A percentile compares a stretch with the other conserved stretches of the same genome.
phyloP scores from a whole-genome alignment of 2,888 invertebrate genomes.

The Pteria penguin region DNA sequence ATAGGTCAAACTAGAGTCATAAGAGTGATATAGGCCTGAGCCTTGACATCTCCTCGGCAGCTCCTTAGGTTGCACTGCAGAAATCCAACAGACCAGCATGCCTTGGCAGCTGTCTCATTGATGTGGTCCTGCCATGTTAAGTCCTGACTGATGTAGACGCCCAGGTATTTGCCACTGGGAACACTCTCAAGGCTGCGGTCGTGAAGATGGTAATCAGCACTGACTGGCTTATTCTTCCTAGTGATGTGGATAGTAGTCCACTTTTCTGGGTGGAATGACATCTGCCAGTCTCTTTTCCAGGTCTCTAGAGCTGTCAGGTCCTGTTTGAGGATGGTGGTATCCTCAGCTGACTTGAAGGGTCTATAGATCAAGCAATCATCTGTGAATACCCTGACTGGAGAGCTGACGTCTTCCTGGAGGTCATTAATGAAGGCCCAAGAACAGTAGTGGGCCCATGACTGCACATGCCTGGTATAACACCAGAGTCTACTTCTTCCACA shows the following conservation, averaged over 20 bases:
- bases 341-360: not conserved
- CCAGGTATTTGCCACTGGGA: no score
- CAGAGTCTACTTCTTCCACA: no score
- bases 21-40: slow-evolving; percentile 2
- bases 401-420: not conserved
- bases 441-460: no score
- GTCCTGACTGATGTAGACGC: not conserved
- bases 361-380: not conserved
- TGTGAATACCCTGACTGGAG: not conserved
- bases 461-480: no score
- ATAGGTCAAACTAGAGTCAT: slow-evolving; percentile 3
- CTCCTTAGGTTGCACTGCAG: slow-evolving; percentile 4
- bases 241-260: no score
- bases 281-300: not conserved
- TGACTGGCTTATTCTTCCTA: not conserved
- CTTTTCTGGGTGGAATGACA: not conserved
- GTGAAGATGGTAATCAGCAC: not conserved
- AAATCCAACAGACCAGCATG: slow-evolving; percentile 5
- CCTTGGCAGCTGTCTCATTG: not conserved
- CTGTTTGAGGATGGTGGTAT: not conserved
- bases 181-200: not conserved
- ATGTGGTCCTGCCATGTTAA: not conserved
- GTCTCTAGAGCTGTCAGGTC: no score
- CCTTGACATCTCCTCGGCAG: slow-evolving; percentile 4
- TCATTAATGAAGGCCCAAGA: no score